Base-by-base conservation (phyloP, 2,113 vertebrate species). In the Syrrhaptes paradoxus region DNA sequence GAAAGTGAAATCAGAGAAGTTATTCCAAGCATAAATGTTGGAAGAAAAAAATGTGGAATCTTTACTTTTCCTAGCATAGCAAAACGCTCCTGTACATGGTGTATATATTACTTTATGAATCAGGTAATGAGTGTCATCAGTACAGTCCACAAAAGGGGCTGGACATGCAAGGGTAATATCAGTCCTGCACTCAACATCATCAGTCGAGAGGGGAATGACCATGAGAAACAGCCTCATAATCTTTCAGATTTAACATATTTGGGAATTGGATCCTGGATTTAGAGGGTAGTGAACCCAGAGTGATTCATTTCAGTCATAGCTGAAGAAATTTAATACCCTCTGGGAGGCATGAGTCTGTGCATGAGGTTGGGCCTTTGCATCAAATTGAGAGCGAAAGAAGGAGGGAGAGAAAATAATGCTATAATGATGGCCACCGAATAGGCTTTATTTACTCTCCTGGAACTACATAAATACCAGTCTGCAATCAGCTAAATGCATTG, bases 371-470 rank as follows among this genome's bases (percentile, higher is more conserved):
- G 62, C 26, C 65, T 83, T 54, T 77, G 48, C 58, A 71, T 80
- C 72, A 75, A 82, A 61, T 0, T 49, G 70, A 72, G 66, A 93
- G 71, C 1, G 0, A 66, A 72, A 46, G 82, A 65, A 94, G 58
- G 80, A 89, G 61, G 71, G 55, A 87, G 29, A 71, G 83, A 93
- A 92, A 91, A 88, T 74, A 91, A 75, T 12, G 46, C 75, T 46
- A 16, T 82, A 71, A 90, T 76, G 62, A 90, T 74, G 66, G 76
- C 72, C 65, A 58, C 38, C 3, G 0, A 90, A 89, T 9, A 71
- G 71, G 82, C 66, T 91, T 96, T 91, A 94, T 95, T 96, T 97
- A 95, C 95, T 94, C 66, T 91, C 43, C 82, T 88, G 79, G 49
- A 95, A 90, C 51, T 91, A 93, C 62, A 31, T 93, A 95, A 95